Evolutionary conservation across 1,140 invertebrate genomes (phyloP), one percentile per base, ranked within the genome.

Genomic region (Drosophila leontia): DNA sequence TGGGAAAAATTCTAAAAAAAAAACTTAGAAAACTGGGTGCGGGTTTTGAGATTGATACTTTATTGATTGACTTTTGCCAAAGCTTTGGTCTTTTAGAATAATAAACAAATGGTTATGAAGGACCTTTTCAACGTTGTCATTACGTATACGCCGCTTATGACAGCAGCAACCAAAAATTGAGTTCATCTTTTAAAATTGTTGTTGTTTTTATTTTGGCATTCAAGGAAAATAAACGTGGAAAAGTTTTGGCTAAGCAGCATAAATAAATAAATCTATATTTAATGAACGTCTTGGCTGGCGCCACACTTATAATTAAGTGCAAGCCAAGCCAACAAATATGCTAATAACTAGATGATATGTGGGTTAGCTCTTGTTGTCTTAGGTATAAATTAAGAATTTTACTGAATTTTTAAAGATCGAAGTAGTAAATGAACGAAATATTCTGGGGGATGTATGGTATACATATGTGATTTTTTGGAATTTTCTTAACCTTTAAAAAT

Each of bases 81-180:
- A 44, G 63, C 48, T 65, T 67, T 26, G 59, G 19, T 39, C 0
- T 61, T 65, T 58, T 70, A 42, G 7, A 71, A 80, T 35, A 90
- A 90, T 75, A 90, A 88, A 84, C 84, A 80, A 39, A 61, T 50
- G 17, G 35, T 56, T 50, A 59, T 64, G 55, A 51, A 48, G 59
- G 62, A 48, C 76, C 48, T 80, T 65, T 64, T 68, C n/a, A 51
- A 11, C 11, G 63, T 45, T 63, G 69, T 34, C 55, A 80, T 87
- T 78, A 86, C 80, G 84, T 84, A 88, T 88, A 90, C 84, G 84
- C 85, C 75, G 41, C 80, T 62, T 81, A 56, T 48, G 53, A 50
- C 44, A 61, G 37, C 35, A 13, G 26, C 26, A 41, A 8, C 3
- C 8, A 57, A 56, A 65, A 64, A 90, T 84, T 80, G 65, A 78